These are phyloP conservation scores for Augochlorella aurata DNA, from an alignment of 2,888 invertebrate genomes.

Conservation along the genomic window DNA sequence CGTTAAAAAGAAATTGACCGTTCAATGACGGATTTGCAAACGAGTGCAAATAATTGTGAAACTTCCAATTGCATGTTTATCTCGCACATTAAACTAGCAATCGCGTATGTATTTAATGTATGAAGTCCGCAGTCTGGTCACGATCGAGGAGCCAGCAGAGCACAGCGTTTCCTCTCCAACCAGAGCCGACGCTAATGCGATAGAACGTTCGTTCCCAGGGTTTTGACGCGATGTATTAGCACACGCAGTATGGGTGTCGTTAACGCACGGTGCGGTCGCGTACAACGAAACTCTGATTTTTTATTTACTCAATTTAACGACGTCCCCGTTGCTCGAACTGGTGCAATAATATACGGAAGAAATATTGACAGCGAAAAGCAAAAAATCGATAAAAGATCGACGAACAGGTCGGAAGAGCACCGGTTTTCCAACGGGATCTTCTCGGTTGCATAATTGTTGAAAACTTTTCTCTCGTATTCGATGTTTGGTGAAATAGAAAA, in stretches of 20 bases:
- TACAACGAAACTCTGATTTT: slow-evolving; percentile 14
- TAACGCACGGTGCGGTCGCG: slow-evolving; percentile 38
- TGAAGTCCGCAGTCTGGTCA: background rate
- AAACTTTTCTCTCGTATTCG: background rate
- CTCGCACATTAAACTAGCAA: background rate
- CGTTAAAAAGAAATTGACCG: background rate
- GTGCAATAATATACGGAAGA: background rate
- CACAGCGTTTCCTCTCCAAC: slow-evolving; percentile 12
- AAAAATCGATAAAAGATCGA: background rate
- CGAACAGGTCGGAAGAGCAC: too few relatives aligned
- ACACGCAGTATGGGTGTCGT: slow-evolving; percentile 43
- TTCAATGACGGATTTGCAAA: background rate
- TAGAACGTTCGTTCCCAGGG: slow-evolving; percentile 36
- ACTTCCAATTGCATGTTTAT: background rate
- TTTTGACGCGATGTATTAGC: slow-evolving; percentile 45
- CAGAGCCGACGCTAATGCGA: slow-evolving; percentile 50
- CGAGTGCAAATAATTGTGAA: background rate
- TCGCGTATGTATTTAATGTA: background rate
- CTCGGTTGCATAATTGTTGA: slow-evolving; percentile 12
- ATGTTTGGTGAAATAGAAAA: slow-evolving; percentile 8
- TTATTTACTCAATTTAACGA: slow-evolving; percentile 2
- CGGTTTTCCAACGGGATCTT: background rate
- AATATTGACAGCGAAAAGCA: background rate
- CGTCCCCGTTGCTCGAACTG: background rate
- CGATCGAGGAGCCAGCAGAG: background rate